Evolutionary conservation across 1,140 invertebrate genomes (phyloP), one percentile per base, ranked within the genome.

Genomic region (Condylostylus longicornis): DNA sequence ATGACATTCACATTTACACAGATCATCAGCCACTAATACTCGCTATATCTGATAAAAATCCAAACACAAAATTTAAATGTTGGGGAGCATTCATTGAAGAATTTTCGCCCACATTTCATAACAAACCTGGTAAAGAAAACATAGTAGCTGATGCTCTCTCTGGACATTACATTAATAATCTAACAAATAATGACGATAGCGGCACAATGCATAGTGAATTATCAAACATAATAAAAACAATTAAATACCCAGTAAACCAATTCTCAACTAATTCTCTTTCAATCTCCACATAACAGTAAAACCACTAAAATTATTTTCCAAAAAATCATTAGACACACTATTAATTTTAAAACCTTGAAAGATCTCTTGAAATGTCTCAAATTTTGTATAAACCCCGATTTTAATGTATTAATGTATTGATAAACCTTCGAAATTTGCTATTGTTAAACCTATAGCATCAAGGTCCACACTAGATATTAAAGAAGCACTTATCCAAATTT

Each of bases 11-110:
- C 14, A 58, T 69, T 2, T 33, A 57, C n/a, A 70, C 66, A 0
- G 68, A 72, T 42, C 67, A 70, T 38, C 54, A 55, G 42, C 58
- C 62, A 1, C 46, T 70, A 29, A 45, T 35, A 22, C 69, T 59
- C 56, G 38, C 69, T 10, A 21, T 34, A 23, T 45, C 37, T 15
- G 43, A 61, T 1, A 69, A 65, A 47, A 58, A 69, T 28, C 55
- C 61, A 8, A 54, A 47, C 9, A 54, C 55, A 29, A 40, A 61
- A 43, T 38, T 72, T 15, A 47, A 61, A 0, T 39, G 65, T 17
- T 33, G n/a, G n/a, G n/a, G 56, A 25, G 18, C 69, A 12, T 47
- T 57, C 42, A 29, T 72, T 17, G 59, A 64, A 49, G 60, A 64
- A 35, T 34, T 21, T n/a, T 17, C 8, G n/a, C 9, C 18, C 13